A percentile compares a stretch with the other conserved stretches of the same genome.
Evolutionary conservation across 2,113 vertebrate genomes (phyloP).

Genomic region (Pelusios castaneus): DNA sequence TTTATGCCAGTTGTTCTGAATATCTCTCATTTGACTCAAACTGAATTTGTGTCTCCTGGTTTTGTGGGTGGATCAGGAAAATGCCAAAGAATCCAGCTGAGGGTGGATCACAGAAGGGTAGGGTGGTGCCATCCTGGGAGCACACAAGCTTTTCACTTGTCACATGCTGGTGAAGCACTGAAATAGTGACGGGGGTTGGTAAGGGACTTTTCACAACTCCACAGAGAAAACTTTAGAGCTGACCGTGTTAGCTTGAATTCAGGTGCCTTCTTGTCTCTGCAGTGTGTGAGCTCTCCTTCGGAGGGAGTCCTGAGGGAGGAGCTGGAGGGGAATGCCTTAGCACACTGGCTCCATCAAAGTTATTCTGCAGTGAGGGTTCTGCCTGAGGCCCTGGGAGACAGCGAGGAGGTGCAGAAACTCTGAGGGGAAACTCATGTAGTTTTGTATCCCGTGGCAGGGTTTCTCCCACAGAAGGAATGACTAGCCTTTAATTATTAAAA

Average conservation of each 20-base stretch:
- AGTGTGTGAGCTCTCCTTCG: slow-evolving; percentile 42
- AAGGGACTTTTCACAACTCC: slow-evolving; percentile 39
- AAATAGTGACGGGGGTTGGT: slow-evolving; percentile 4
- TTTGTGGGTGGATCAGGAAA: background rate
- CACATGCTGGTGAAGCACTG: slow-evolving; percentile 42
- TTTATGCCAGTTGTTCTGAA: background rate
- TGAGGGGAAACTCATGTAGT: background rate
- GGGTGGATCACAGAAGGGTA: slow-evolving; percentile 10
- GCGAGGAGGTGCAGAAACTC: background rate
- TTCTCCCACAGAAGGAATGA: slow-evolving; percentile 18
- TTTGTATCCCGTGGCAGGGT: background rate
- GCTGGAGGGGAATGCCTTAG: slow-evolving; percentile 60
- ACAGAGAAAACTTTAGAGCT: background rate
- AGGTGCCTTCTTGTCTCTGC: slow-evolving; percentile 47
- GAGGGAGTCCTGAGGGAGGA: slow-evolving; percentile 51
- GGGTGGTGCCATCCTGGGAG: background rate
- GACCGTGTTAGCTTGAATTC: slow-evolving; percentile 47
- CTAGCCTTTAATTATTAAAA: slow-evolving; percentile 5
- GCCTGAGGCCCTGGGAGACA: background rate
- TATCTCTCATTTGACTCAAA: background rate
- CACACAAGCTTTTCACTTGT: background rate
- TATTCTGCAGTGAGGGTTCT: background rate
- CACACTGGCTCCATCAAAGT: slow-evolving; percentile 55
- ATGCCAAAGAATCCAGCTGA: slow-evolving; percentile 46
- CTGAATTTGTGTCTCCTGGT: slow-evolving; percentile 7